Evolutionary conservation across 2,113 vertebrate species (phyloP).

Genomic region (Bolborhynchus lineola): DNA sequence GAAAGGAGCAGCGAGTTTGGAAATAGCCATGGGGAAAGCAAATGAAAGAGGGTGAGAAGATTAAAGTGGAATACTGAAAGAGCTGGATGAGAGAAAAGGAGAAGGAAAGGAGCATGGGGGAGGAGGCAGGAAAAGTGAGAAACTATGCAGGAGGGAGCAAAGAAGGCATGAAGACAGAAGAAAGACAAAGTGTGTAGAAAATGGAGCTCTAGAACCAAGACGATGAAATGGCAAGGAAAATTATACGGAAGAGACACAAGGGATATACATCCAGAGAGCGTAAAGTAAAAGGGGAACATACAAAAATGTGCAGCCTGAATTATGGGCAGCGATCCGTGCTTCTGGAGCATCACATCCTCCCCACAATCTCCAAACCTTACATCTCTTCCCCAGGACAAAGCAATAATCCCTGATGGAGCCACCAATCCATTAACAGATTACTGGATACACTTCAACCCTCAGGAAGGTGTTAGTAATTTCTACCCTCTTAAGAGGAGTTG

Average conservation of each 20-base stretch:
- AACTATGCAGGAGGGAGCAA: neutral
- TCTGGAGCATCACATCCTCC: neutral
- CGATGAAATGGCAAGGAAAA: neutral
- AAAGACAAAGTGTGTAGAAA: neutral
- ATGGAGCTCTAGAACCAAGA: neutral
- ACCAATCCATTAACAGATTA: neutral
- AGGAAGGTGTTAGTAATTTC: conserved; percentile 36
- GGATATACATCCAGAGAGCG: neutral
- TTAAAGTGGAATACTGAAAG: neutral
- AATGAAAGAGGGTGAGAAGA: neutral
- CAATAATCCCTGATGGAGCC: neutral
- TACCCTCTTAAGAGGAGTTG: neutral
- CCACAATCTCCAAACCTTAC: neutral
- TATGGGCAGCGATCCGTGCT: neutral
- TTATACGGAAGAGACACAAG: neutral
- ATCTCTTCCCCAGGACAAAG: neutral
- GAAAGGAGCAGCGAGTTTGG: neutral
- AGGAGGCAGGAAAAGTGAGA: neutral
- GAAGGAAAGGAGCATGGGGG: neutral
- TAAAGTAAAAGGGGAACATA: neutral
- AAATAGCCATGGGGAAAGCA: neutral
- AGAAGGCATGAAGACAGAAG: neutral
- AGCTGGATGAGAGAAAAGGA: neutral
- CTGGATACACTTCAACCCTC: conserved; percentile 13
- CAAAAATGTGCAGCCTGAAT: neutral